Evolutionary conservation across 2,113 vertebrate genomes (phyloP).

Genomic region (Anhinga anhinga): DNA sequence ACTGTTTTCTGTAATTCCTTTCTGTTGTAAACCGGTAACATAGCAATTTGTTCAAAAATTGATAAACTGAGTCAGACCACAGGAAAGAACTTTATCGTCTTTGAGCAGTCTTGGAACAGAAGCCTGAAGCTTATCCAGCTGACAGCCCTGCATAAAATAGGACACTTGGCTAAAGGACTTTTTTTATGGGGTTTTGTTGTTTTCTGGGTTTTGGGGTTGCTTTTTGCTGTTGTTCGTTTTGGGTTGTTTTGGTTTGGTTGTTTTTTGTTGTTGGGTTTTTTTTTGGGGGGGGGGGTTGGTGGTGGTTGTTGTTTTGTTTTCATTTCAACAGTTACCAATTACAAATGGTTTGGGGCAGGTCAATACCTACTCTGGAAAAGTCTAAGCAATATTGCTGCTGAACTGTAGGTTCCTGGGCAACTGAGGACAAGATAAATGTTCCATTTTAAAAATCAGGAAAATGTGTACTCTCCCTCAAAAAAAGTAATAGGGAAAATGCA

Average conservation of each 20-base stretch:
- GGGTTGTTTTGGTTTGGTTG: too few species aligned
- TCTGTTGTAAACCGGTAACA: background rate
- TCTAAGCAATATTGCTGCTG: background rate
- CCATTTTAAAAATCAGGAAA: background rate
- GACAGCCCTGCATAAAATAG: background rate
- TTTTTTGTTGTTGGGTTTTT: background rate
- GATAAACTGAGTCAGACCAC: background rate
- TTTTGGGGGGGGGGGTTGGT: too few species aligned
- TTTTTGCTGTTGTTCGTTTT: too few species aligned
- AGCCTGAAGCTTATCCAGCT: background rate
- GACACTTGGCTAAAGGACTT: background rate
- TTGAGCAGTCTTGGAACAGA: constrained; percentile 21
- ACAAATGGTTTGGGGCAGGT: background rate
- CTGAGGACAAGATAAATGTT: background rate
- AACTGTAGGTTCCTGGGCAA: background rate
- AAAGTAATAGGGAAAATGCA: background rate
- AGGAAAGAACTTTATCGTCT: background rate
- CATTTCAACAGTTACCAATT: background rate
- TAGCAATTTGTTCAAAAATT: background rate
- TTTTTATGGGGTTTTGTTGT: background rate
- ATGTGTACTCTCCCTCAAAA: background rate
- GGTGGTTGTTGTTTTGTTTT: background rate
- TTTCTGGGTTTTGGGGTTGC: background rate
- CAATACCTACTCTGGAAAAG: background rate
- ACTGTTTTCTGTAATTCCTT: background rate